Evolutionary conservation across 2,113 vertebrate genomes (phyloP), one percentile per base, ranked within the genome.

Genomic region (Columba livia): DNA sequence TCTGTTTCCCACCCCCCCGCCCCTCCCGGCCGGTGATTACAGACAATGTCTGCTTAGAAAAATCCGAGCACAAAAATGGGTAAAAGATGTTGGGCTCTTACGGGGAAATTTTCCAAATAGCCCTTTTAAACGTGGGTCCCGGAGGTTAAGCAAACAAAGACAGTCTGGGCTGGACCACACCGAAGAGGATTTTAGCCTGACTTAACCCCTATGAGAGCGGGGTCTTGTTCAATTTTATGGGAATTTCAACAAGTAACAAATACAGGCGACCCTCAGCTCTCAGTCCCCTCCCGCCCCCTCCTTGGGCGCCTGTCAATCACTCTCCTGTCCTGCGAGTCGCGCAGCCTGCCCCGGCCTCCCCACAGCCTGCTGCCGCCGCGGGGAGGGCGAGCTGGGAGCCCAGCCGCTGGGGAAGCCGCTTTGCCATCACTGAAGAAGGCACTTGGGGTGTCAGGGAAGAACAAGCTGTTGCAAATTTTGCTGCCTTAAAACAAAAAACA

Each of bases 121-220:
- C 97, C 97, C 96, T 98, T 98, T 98, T 98, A 98, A 99, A 98
- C 97, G 97, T 67, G 92, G 98, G 98, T 98, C 98, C 96, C 96
- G 93, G 98, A 98, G 99, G 99, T 99, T 99, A 99, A 98, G 98
- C 90, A 99, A 99, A 99, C 99, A 99, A 98, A 99, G 98, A 97
- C 98, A 97, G 98, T 95, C 98, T 98, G 97, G 97, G 97, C 98
- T 98, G 98, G 99, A 99, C 99, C 99, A 99, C 99, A 99, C 99
- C 90, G 98, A 98, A 98, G 98, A 98, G 98, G 98, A 98, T 97
- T 98, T 98, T 97, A 98, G 98, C 97, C 98, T 98, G 98, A 97
- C 96, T 98, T 97, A 98, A 97, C 97, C 98, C 98, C 98, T 98
- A 89, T 97, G 98, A 98, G 98, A 98, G 97, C 89, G 86, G 88